Evolutionary conservation across 1,140 invertebrate species (phyloP).

Genomic region (Bombus pascuorum): DNA sequence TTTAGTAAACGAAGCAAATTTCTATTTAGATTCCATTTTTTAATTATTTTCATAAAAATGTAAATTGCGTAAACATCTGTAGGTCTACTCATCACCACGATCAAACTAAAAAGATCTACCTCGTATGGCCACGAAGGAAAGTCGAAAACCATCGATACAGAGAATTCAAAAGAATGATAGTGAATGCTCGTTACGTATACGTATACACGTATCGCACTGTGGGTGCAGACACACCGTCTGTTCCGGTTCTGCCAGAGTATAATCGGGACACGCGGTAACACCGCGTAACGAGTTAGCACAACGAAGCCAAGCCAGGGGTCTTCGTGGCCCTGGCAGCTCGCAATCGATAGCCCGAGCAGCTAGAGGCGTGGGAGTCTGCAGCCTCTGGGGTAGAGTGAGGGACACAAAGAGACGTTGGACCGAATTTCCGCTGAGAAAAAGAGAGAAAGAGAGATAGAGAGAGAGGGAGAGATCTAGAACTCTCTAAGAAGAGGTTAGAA

Average conservation of each 20-base stretch:
- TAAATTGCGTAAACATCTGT: too few relatives aligned
- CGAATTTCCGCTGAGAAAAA: constrained; percentile 49
- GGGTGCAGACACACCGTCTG: not conserved
- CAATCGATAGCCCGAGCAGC: constrained; percentile 74
- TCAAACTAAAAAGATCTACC: too few relatives aligned
- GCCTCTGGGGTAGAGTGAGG: constrained; percentile 53
- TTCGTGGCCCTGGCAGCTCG: constrained; percentile 67
- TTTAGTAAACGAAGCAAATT: too few relatives aligned
- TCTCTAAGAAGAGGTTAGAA: not conserved
- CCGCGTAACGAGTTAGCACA: constrained; percentile 71
- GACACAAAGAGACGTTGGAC: constrained; percentile 67
- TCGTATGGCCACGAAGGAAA: too few relatives aligned
- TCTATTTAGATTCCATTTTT: too few relatives aligned
- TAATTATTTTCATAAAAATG: too few relatives aligned
- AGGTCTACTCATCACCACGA: too few relatives aligned
- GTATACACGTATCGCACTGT: not conserved
- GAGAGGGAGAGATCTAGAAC: not conserved
- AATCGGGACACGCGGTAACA: constrained; percentile 63
- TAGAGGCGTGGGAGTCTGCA: constrained; percentile 65
- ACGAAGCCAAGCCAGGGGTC: constrained; percentile 62
- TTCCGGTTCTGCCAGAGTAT: constrained; percentile 25
- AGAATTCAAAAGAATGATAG: not conserved
- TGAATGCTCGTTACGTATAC: not conserved
- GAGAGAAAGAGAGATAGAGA: not conserved
- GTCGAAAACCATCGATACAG: not conserved